Base-by-base conservation (phyloP, 2,888 invertebrate genomes). In the Parnassius smintheus region DNA sequence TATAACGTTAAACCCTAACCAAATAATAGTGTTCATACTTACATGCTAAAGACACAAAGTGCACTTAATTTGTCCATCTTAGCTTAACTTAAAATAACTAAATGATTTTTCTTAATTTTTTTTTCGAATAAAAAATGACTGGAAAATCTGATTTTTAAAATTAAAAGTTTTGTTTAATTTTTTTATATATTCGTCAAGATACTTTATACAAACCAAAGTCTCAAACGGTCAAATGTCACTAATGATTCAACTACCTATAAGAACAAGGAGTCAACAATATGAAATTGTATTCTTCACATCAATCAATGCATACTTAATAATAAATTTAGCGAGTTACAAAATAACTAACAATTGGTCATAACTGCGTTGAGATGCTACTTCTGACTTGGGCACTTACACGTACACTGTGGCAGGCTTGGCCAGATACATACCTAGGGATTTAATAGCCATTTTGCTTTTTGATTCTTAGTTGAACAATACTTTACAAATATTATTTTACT, bases 331-430 rank as follows among this genome's bases (percentile, higher is more conserved):
- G 55, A 61, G 61, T 61, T 60, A 55, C 55, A 48, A 22, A 55
- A 60, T 56, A 61, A 61, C 61, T 61, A 61, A 56, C 54, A 55
- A 60, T 61, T 61, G 60, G 60, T 61, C 60, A 44, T 25, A 55
- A 22, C 25, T 9, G 50, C 18, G 42, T 42, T 18, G 59, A 54
- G 59, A 41, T 35, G 41, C 12, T 12, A 45, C 55, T 44, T 55
- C 55, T 44, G 60, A 4, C 49, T 2, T 25, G 44, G 44, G 13
- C 7, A 35, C 25, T 18, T 11, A 4, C n/a, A 2, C 9, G 9
- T 49, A n/a, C 13, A n/a, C 9, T 9, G 13, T 18, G 13, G 8
- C 18, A n/a, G 12, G 49, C 9, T n/a, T 49, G 3, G n/a, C 49
- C 49, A n/a, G 49, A 13, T n/a, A 49, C 35, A 35, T 35, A n/a